These are phyloP conservation scores for Enteromius mattozi DNA, from an alignment of 2,797 vertebrate genomes.

Conservation along the genomic window DNA sequence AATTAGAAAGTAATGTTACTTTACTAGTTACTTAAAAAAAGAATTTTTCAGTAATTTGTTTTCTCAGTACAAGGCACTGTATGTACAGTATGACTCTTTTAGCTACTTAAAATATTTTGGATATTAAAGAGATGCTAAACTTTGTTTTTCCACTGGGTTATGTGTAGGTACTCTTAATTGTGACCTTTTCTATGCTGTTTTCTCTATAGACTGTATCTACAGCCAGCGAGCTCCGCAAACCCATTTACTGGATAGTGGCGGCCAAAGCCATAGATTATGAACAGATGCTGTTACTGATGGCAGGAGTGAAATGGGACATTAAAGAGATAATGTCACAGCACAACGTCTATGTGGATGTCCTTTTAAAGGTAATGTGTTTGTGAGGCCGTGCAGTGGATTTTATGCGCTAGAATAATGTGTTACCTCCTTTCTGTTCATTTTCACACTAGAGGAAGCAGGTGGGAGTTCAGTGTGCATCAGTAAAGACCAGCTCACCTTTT, in stretches of 20 bases:
- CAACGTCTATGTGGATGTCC: slow-evolving; percentile 93
- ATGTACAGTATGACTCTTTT: too few relatives aligned
- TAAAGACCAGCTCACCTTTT: slow-evolving; percentile 23
- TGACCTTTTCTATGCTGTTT: slow-evolving; percentile 45
- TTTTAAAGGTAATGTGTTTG: slow-evolving; percentile 87
- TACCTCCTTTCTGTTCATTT: slow-evolving; percentile 48
- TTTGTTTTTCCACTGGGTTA: background rate
- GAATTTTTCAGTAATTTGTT: too few relatives aligned
- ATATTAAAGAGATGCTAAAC: background rate
- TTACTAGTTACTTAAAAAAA: too few relatives aligned
- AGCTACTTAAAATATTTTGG: background rate
- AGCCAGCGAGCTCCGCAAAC: slow-evolving; percentile 95
- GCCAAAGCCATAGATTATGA: slow-evolving; percentile 99
- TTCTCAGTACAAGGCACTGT: too few relatives aligned
- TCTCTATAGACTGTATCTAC: slow-evolving; percentile 92
- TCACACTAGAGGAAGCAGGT: slow-evolving; percentile 25
- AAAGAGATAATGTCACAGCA: slow-evolving; percentile 99
- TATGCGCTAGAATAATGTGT: slow-evolving; percentile 45
- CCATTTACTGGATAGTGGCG: slow-evolving; percentile 98
- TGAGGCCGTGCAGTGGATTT: slow-evolving; percentile 35
- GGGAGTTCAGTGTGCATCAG: slow-evolving; percentile 2
- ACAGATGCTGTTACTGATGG: slow-evolving; percentile 94
- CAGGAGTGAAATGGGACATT: slow-evolving; percentile 97
- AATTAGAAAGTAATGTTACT: too few relatives aligned
- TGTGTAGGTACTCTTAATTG: slow-evolving; percentile 24